These are phyloP conservation scores for Labeo catla DNA, from an alignment of 2,113 vertebrate genomes.

Conservation along the genomic window DNA sequence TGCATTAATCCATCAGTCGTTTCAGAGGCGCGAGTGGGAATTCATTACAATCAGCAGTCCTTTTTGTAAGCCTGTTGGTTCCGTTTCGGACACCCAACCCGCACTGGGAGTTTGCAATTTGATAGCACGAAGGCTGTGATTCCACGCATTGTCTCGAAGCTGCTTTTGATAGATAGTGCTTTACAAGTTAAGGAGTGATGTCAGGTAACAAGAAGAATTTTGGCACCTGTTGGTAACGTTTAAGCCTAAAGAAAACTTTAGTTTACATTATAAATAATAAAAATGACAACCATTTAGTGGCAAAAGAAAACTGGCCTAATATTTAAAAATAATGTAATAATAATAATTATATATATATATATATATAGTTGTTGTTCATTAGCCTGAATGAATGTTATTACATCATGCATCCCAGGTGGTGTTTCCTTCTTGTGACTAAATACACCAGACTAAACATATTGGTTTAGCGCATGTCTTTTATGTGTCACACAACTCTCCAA, in stretches of 20 bases:
- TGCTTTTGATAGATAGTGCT: slow-evolving; percentile 33
- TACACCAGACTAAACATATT: slow-evolving; percentile 69
- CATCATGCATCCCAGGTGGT: slow-evolving; percentile 58
- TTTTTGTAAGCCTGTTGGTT: slow-evolving; percentile 48
- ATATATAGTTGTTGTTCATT: not conserved
- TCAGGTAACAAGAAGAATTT: slow-evolving; percentile 16
- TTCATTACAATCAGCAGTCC: slow-evolving; percentile 46
- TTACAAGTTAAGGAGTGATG: slow-evolving; percentile 36
- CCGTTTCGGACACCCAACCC: slow-evolving; percentile 46
- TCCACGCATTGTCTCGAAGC: slow-evolving; percentile 34
- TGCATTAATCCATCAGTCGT: slow-evolving; percentile 29
- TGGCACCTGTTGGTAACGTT: slow-evolving; percentile 24
- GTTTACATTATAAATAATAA: not conserved
- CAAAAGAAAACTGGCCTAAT: not conserved
- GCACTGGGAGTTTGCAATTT: slow-evolving; percentile 47
- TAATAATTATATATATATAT: not conserved
- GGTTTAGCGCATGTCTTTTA: slow-evolving; percentile 53
- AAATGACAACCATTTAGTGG: not conserved
- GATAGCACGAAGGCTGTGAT: slow-evolving; percentile 49
- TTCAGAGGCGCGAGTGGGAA: slow-evolving; percentile 38
- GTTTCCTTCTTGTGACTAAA: slow-evolving; percentile 68
- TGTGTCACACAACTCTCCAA: slow-evolving; percentile 49
- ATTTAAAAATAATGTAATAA: not conserved
- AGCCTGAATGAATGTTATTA: slow-evolving; percentile 36
- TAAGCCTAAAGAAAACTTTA: not conserved